Percentiles rank a stretch among this genome's conserved stretches.
Conservation (phyloP, 2,797 vertebrate species). For the Danio aesculapii region DNA sequence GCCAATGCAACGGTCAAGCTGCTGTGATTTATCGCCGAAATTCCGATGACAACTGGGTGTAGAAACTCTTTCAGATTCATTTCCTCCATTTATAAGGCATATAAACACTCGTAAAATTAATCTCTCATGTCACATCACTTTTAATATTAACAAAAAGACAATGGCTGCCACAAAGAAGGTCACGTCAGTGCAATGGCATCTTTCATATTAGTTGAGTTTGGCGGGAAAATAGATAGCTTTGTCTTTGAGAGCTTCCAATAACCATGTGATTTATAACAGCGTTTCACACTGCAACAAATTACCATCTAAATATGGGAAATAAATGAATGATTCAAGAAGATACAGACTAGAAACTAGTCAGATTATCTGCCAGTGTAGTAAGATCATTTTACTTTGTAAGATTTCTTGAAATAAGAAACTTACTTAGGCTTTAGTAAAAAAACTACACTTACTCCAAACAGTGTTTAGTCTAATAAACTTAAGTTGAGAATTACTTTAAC, state of each 20-base stretch:
- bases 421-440: too few relatives aligned
- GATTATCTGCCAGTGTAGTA: too few relatives aligned
- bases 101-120: slow-evolving; percentile 39
- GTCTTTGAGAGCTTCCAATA: slow-evolving; percentile 33
- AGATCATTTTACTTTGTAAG: too few relatives aligned
- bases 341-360: too few relatives aligned
- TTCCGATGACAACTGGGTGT: slow-evolving; percentile 34
- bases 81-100: slow-evolving; percentile 34
- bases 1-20: slow-evolving; percentile 38
- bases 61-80: slow-evolving; percentile 28
- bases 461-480: too few relatives aligned
- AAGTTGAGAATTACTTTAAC: too few relatives aligned
- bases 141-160: slow-evolving; percentile 47
- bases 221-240: slow-evolving; percentile 15
- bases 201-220: slow-evolving; percentile 13
- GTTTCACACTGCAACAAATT: neutral
- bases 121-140: slow-evolving; percentile 34
- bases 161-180: slow-evolving; percentile 36
- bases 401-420: too few relatives aligned
- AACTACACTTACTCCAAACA: too few relatives aligned
- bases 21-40: slow-evolving; percentile 29
- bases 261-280: slow-evolving; percentile 41
- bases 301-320: too few relatives aligned
- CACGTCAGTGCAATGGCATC: slow-evolving; percentile 24
- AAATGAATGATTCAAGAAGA: too few relatives aligned